Evolutionary conservation across 2,113 vertebrate species (phyloP).

Genomic region (Cacatua alba): DNA sequence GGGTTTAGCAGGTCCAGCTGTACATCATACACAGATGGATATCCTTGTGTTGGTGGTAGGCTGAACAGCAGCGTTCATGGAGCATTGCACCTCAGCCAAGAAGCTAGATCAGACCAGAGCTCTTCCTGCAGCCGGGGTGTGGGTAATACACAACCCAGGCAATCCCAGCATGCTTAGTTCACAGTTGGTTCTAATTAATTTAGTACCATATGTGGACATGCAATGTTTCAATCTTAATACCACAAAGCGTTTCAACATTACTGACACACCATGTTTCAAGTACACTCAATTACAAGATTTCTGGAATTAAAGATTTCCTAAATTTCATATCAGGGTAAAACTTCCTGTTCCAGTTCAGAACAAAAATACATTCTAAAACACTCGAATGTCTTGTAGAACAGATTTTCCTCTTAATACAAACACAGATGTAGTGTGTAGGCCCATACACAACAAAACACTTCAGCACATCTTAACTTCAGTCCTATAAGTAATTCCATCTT

Average conservation of each 20-base stretch:
- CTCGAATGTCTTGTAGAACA: constrained; percentile 21
- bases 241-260: constrained; percentile 29
- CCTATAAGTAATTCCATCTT: not conserved
- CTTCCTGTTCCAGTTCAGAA: constrained; percentile 47
- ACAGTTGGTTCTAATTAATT: constrained; percentile 63
- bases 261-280: constrained; percentile 1
- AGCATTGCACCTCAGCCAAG: not conserved
- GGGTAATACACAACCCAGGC: not conserved
- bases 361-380: constrained; percentile 31
- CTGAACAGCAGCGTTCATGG: not conserved
- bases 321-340: constrained; percentile 28
- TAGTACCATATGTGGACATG: constrained; percentile 43
- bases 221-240: constrained; percentile 54
- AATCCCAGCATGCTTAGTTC: not conserved
- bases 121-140: not conserved
- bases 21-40: not conserved
- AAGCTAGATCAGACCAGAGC: not conserved
- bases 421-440: constrained; percentile 51
- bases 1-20: not conserved
- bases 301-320: constrained; percentile 9
- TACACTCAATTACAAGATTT: not conserved
- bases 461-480: constrained; percentile 1
- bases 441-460: constrained; percentile 25
- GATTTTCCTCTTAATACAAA: constrained; percentile 55
- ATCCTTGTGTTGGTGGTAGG: not conserved